Evolutionary conservation across 1,140 invertebrate species (phyloP), one percentile per base, ranked within the genome.

Genomic region (Melipona quadrifasciata): DNA sequence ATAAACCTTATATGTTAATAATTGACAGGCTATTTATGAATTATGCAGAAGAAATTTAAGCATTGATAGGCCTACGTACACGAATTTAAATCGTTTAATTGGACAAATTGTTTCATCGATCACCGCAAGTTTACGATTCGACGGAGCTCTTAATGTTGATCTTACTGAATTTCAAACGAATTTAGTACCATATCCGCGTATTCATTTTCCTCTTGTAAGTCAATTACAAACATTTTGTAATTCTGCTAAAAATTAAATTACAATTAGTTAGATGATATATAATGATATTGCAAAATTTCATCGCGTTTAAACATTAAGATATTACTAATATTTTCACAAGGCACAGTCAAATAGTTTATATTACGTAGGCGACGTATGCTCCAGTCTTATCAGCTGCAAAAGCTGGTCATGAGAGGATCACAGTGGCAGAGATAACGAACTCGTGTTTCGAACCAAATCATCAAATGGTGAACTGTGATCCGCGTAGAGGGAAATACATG

Each of bases 391-490:
- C 96, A 10, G 96, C 96, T 0, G 95, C 96, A 24, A 96, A 96
- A 90, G 97, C 97, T 5, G 96, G 96, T 57, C 97, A 98, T 84
- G 97, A 98, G 81, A 95, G 96, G 65, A 94, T 97, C 55, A 95
- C 95, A 2, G 97, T 97, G 21, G 94, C 96, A 16, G 96, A 97
- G 82, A 96, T 98, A 64, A 97, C 97, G 58, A 97, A 96, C 91
- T 95, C 96, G 6, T 98, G 97, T 87, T 98, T 98, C 86, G 97
- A 98, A 88, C 96, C 97, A n/a, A 92, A 95, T 39, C 97, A 97
- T 92, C 97, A 98, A 94, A 97, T 98, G 97, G 97, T 98, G 0
- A 96, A 98, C 89, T 97, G 97, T 89, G 96, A 97, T 93, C 96
- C 96, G 0, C 95, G 96, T 8, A 93, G 94, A 70, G 96, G 97